phyloP scores from a whole-genome alignment of 2,888 invertebrate genomes.

The Entomobrya proxima region DNA sequence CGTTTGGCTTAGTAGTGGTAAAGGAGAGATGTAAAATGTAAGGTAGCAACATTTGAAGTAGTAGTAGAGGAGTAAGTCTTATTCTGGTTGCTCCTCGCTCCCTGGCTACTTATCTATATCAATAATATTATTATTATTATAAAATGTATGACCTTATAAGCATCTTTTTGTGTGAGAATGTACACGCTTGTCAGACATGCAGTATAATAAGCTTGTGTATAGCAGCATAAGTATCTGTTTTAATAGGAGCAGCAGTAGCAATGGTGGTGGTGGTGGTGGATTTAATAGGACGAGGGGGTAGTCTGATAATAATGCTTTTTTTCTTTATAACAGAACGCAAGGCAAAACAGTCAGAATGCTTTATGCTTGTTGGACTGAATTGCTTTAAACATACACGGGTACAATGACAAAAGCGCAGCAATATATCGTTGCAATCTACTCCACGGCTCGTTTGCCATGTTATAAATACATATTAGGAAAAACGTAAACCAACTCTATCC shows the following conservation, averaged over 20 bases:
- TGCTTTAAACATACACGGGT: not conserved
- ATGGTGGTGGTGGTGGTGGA: not conserved
- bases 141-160: constrained; percentile 37
- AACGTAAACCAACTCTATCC: no score
- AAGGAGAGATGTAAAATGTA: no score
- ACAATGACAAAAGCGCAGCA: not conserved
- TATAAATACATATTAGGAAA: no score
- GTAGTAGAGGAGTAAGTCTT: not conserved
- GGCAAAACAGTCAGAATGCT: no score
- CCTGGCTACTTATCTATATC: not conserved
- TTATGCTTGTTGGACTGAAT: not conserved
- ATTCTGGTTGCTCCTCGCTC: not conserved
- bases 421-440: not conserved
- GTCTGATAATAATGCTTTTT: not conserved
- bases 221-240: not conserved
- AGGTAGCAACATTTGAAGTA: no score
- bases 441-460: not conserved
- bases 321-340: not conserved
- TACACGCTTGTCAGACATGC: not conserved
- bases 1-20: no score
- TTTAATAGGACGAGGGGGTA: constrained; percentile 11
- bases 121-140: not conserved
- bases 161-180: not conserved
- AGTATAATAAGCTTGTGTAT: not conserved
- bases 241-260: not conserved